Evolutionary conservation across 2,888 invertebrate species (phyloP).

Genomic region (Rotaria sp.): DNA sequence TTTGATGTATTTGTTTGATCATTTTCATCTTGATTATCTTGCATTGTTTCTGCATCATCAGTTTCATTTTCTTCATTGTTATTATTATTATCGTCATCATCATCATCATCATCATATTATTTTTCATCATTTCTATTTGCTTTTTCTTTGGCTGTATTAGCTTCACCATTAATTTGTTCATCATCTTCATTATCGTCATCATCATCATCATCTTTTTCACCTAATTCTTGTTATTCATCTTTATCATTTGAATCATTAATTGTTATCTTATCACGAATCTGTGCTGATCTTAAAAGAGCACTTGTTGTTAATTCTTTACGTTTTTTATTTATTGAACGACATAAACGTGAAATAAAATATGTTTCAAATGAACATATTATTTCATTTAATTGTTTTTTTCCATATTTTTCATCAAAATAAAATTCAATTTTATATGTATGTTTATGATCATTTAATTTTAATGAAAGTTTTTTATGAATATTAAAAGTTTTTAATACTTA

Average conservation of each 20-base stretch:
- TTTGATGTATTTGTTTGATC: background rate
- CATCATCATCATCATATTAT: conserved; percentile 38
- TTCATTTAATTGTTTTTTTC: conserved; percentile 13
- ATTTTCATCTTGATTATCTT: conserved; percentile 31
- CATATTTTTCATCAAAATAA: background rate
- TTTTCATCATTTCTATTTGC: conserved; percentile 40
- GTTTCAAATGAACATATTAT: conserved; percentile 29
- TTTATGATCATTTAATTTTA: background rate
- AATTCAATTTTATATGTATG: background rate
- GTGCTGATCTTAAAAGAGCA: conserved; percentile 34
- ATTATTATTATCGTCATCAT: too few species aligned
- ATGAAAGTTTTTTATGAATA: background rate
- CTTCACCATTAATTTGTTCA: conserved; percentile 60
- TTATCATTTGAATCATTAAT: conserved; percentile 52
- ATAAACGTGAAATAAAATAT: conserved; percentile 34
- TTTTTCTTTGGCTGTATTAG: conserved; percentile 58
- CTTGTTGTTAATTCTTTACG: conserved; percentile 36
- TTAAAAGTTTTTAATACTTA: background rate
- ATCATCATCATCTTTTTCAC: conserved; percentile 52
- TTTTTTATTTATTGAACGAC: conserved; percentile 37
- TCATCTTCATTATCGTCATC: conserved; percentile 57
- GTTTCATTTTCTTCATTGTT: conserved; percentile 39
- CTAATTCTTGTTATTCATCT: conserved; percentile 59
- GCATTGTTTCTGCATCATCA: conserved; percentile 40
- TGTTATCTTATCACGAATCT: conserved; percentile 44